phyloP scores from a whole-genome alignment of 2,888 invertebrate genomes.

The Drosophila villosipedis region DNA sequence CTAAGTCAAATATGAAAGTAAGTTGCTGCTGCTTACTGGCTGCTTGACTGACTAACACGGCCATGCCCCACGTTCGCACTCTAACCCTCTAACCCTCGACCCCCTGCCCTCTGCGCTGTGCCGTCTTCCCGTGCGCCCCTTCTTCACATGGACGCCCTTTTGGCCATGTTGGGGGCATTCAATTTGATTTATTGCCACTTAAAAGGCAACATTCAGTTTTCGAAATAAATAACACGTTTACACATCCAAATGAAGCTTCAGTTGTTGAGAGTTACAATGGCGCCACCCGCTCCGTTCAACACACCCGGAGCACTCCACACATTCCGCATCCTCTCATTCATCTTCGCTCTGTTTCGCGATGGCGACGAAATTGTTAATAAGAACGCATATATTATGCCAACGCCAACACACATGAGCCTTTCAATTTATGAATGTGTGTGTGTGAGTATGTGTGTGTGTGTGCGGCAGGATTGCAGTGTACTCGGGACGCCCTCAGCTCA shows the following conservation, averaged over 20 bases:
- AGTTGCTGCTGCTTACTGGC: slow-evolving; percentile 47
- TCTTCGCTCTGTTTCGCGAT: slow-evolving; percentile 33
- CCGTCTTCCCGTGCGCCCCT: not conserved
- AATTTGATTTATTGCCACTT: slow-evolving; percentile 81
- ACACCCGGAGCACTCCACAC: not conserved
- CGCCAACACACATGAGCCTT: slow-evolving; percentile 47
- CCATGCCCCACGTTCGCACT: slow-evolving; percentile 22
- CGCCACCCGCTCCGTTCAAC: not conserved
- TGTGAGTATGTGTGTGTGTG: not conserved
- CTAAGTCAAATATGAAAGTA: slow-evolving; percentile 79
- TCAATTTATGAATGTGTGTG: not conserved
- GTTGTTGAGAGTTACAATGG: slow-evolving; percentile 62
- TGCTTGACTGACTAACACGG: slow-evolving; percentile 43
- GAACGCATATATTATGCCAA: slow-evolving; percentile 78
- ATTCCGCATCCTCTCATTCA: slow-evolving; percentile 20
- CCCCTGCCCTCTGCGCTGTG: not conserved
- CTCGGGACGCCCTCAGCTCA: slow-evolving; percentile 17
- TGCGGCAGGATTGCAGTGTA: slow-evolving; percentile 1
- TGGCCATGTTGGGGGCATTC: slow-evolving; percentile 50
- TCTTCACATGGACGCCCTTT: slow-evolving; percentile 1
- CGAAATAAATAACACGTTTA: slow-evolving; percentile 80
- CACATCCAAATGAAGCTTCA: slow-evolving; percentile 80
- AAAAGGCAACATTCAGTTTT: slow-evolving; percentile 81
- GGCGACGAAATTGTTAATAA: slow-evolving; percentile 81
- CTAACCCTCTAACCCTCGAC: not conserved